These are phyloP conservation scores for Lasius platythorax DNA, from an alignment of 2,888 invertebrate genomes.

Conservation along the genomic window DNA sequence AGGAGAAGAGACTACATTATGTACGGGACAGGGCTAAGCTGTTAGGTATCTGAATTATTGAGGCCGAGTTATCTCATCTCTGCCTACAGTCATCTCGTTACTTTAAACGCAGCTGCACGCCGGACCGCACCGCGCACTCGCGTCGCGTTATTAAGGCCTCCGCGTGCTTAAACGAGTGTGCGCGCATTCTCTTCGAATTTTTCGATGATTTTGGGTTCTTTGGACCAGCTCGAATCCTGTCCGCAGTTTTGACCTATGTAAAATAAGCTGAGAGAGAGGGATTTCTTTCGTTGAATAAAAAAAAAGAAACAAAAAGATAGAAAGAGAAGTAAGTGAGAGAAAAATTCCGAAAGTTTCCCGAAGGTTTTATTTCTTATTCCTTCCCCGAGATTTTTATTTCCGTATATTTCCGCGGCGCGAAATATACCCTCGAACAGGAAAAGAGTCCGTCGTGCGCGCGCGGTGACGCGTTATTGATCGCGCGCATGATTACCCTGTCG, in stretches of 20 bases:
- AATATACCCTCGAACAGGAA: not conserved
- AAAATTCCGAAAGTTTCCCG: not conserved
- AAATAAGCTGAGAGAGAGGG: not conserved
- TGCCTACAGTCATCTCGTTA: constrained; percentile 85
- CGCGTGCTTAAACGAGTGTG: constrained; percentile 16
- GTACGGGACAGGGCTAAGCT: constrained; percentile 86
- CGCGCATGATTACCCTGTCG: constrained; percentile 41
- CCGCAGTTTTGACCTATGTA: not conserved
- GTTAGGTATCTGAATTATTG: constrained; percentile 86
- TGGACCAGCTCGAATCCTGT: not conserved
- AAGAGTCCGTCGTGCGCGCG: constrained; percentile 36
- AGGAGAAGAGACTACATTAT: constrained; percentile 83
- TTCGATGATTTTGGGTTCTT: constrained; percentile 4
- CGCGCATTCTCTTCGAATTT: not conserved
- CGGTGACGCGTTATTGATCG: constrained; percentile 52
- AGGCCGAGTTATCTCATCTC: constrained; percentile 84
- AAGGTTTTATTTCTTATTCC: not conserved
- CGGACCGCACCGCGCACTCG: constrained; percentile 57
- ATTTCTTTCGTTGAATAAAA: not conserved
- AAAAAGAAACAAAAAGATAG: too few species aligned
- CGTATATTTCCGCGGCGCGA: not conserved
- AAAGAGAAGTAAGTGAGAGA: too few species aligned
- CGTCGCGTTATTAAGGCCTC: not conserved
- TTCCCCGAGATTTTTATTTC: not conserved
- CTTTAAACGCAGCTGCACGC: constrained; percentile 82